Conservation (phyloP, 2,797 vertebrate species). For the Scolopax rusticola region DNA sequence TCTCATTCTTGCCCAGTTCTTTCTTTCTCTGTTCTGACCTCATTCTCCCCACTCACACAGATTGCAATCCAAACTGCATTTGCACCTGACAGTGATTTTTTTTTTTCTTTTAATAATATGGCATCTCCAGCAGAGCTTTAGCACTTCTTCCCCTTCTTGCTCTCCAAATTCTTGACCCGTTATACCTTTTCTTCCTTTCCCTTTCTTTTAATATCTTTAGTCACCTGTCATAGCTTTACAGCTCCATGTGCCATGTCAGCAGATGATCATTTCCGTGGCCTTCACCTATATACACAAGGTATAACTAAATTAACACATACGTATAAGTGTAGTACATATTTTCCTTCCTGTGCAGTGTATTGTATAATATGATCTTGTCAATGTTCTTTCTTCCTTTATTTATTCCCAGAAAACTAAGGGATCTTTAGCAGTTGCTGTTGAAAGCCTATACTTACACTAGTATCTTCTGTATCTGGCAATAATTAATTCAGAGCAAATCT, state of each 20-base stretch:
- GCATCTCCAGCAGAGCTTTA: background rate
- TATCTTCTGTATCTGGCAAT: background rate
- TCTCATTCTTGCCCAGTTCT: background rate
- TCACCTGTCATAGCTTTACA: background rate
- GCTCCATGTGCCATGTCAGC: background rate
- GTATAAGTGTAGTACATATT: background rate
- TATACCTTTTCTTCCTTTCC: background rate
- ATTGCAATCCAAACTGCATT: background rate
- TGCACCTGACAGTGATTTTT: slow-evolving; percentile 12
- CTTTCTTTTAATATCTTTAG: background rate
- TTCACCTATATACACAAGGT: background rate
- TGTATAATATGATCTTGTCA: background rate
- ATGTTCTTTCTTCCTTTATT: background rate
- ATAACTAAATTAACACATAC: background rate
- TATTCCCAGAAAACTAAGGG: background rate
- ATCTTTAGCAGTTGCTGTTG: background rate
- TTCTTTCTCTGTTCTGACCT: background rate
- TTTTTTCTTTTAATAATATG: background rate
- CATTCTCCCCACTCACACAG: background rate
- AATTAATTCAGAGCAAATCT: background rate
- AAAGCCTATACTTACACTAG: background rate
- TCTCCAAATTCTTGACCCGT: background rate
- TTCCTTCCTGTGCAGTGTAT: background rate
- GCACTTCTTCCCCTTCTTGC: background rate
- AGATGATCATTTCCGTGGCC: background rate